Evolutionary conservation across 2,797 vertebrate species (phyloP).

Genomic region (Poeciliopsis presidionis): DNA sequence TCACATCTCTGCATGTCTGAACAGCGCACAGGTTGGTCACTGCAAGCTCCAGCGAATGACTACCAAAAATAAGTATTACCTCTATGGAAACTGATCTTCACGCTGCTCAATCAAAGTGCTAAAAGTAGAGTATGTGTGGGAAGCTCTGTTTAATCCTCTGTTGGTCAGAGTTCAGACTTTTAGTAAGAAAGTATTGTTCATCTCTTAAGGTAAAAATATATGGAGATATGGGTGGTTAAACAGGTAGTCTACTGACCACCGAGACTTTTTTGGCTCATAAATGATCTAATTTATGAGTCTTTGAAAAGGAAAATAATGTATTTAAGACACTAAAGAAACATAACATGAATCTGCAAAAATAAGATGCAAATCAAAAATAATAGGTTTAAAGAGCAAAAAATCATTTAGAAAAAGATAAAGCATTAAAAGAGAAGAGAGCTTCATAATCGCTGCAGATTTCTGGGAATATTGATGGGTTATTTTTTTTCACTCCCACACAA

Average conservation of each 20-base stretch:
- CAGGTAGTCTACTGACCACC: slow-evolving; percentile 10
- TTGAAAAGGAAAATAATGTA: slow-evolving; percentile 5
- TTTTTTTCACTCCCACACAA: slow-evolving; percentile 39
- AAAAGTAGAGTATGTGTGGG: slow-evolving; percentile 60
- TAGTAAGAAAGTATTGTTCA: slow-evolving; percentile 30
- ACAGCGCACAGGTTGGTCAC: slow-evolving; percentile 46
- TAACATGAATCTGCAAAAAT: slow-evolving; percentile 6
- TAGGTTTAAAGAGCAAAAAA: slow-evolving; percentile 15
- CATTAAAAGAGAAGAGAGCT: slow-evolving; percentile 11
- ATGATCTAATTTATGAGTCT: neutral
- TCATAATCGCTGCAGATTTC: slow-evolving; percentile 26
- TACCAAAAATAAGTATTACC: slow-evolving; percentile 48
- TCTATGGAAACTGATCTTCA: slow-evolving; percentile 55
- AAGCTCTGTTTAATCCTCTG: slow-evolving; percentile 44
- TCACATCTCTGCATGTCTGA: slow-evolving; percentile 27
- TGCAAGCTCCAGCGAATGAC: slow-evolving; percentile 21
- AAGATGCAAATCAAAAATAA: slow-evolving; percentile 22
- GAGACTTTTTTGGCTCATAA: slow-evolving; percentile 13
- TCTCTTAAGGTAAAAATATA: slow-evolving; percentile 31
- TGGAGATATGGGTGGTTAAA: slow-evolving; percentile 24
- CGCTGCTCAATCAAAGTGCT: slow-evolving; percentile 43
- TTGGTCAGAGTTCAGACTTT: slow-evolving; percentile 24
- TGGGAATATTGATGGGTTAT: slow-evolving; percentile 37
- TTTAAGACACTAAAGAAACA: slow-evolving; percentile 2
- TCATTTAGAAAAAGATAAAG: slow-evolving; percentile 6